phyloP scores from a whole-genome alignment of 2,888 invertebrate species.

The Pristionchus exspectatus region DNA sequence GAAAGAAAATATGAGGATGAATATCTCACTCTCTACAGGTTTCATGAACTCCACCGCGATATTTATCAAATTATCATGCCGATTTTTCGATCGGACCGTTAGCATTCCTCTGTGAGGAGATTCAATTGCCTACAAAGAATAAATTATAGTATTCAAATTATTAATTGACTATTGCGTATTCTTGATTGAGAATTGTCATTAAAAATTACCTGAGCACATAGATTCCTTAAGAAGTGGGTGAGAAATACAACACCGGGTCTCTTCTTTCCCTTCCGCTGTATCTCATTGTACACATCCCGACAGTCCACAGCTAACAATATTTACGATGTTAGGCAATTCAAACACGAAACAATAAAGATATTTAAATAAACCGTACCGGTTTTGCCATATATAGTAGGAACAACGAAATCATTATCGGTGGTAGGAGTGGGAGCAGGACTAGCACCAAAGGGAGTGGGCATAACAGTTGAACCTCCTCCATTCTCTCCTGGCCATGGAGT shows the following conservation, averaged over 20 bases:
- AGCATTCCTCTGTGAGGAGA: background rate
- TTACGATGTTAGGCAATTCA: too few species aligned
- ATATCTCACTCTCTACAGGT: background rate
- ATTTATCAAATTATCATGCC: background rate
- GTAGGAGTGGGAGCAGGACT: conserved; percentile 21
- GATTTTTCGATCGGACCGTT: conserved; percentile 36
- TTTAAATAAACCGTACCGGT: conserved; percentile 9
- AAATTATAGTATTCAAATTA: background rate
- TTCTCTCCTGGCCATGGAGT: conserved; percentile 33
- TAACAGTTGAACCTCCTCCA: background rate
- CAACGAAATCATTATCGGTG: background rate
- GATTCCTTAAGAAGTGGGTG: conserved; percentile 12
- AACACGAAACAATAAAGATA: background rate
- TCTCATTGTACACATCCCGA: conserved; percentile 6
- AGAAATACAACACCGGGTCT: conserved; percentile 20
- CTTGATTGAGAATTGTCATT: background rate
- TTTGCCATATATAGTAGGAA: background rate
- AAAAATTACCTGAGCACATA: background rate
- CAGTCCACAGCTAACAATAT: conserved; percentile 2
- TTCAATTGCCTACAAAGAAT: background rate
- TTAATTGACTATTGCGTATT: background rate
- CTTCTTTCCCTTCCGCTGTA: conserved; percentile 36
- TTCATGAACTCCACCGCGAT: background rate
- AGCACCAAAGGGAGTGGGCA: conserved; percentile 10
- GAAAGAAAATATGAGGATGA: background rate